A percentile compares a stretch with the other conserved stretches of the same genome.
Evolutionary conservation across 2,888 invertebrate species (phyloP).

Genomic region (Metacarcinus magister): DNA sequence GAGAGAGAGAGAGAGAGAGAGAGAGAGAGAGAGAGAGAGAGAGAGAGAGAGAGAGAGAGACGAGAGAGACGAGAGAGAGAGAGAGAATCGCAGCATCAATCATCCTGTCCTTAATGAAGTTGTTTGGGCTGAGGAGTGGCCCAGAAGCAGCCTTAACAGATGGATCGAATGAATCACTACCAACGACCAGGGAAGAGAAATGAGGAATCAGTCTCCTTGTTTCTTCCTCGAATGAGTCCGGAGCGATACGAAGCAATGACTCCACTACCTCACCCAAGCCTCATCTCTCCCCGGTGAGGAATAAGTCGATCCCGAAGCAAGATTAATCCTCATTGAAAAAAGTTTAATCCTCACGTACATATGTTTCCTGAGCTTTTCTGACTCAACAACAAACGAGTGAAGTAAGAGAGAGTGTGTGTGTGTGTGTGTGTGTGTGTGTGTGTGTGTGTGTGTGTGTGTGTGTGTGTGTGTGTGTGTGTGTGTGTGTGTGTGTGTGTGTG

Average conservation of each 20-base stretch:
- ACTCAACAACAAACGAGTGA: not conserved
- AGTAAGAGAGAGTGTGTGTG: not conserved
- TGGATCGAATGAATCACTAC: conserved; percentile 13
- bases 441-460: conserved; percentile 47
- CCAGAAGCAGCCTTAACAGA: not conserved
- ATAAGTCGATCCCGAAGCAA: not conserved
- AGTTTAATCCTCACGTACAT: not conserved
- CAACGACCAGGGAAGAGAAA: not conserved
- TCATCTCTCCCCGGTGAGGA: not conserved
- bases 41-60: conserved; percentile 36
- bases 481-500: conserved; percentile 33
- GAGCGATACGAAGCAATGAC: not conserved
- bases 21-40: not conserved
- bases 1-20: conserved; percentile 39
- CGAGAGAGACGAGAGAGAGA: not conserved
- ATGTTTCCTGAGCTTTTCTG: not conserved
- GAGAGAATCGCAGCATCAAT: not conserved
- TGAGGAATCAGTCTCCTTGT: conserved; percentile 6
- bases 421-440: conserved; percentile 46
- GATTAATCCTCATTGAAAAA: conserved; percentile 23
- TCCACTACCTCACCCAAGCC: not conserved
- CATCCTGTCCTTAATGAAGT: conserved; percentile 31
- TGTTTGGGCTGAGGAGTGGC: not conserved
- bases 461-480: conserved; percentile 52
- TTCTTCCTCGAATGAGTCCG: not conserved